Percentiles rank a stretch among this genome's conserved stretches.
phyloP scores from a whole-genome alignment of 2,113 vertebrate species.

The Periophthalmus modestus region DNA sequence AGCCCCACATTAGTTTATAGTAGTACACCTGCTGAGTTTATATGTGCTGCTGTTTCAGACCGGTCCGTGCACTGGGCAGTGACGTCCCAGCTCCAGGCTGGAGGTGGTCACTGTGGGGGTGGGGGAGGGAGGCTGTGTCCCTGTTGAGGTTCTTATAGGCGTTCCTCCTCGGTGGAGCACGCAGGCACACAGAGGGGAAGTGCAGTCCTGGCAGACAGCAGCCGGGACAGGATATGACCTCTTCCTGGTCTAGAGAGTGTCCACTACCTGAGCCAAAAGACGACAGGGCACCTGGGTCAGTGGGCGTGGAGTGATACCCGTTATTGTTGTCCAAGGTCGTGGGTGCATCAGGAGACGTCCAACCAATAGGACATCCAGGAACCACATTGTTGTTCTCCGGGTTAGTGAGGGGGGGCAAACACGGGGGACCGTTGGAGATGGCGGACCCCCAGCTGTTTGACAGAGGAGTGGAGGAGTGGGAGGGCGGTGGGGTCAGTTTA shows the following conservation, averaged over 20 bases:
- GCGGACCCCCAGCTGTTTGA: slow-evolving; percentile 75
- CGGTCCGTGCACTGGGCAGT: slow-evolving; percentile 80
- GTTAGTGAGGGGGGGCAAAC: slow-evolving; percentile 63
- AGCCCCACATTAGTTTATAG: not conserved
- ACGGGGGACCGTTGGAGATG: slow-evolving; percentile 73
- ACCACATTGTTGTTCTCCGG: slow-evolving; percentile 84
- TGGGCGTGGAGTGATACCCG: slow-evolving; percentile 55
- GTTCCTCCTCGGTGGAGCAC: slow-evolving; percentile 67
- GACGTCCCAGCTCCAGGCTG: slow-evolving; percentile 78
- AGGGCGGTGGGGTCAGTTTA: slow-evolving; percentile 28
- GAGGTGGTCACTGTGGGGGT: slow-evolving; percentile 62
- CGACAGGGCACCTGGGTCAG: slow-evolving; percentile 50
- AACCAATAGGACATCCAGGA: slow-evolving; percentile 74
- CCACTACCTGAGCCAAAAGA: slow-evolving; percentile 64
- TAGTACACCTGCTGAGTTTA: not conserved
- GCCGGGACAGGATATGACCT: slow-evolving; percentile 87
- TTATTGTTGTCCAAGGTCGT: slow-evolving; percentile 57
- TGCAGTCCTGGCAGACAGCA: slow-evolving; percentile 89
- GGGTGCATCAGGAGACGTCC: slow-evolving; percentile 62
- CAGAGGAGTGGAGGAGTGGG: slow-evolving; percentile 43
- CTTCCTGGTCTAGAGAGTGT: slow-evolving; percentile 82
- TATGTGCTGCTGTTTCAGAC: slow-evolving; percentile 26
- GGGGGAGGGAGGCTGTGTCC: slow-evolving; percentile 60
- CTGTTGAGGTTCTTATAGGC: slow-evolving; percentile 90
- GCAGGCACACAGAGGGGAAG: slow-evolving; percentile 85